These are phyloP conservation scores for Cataglyphis rosenhaueri DNA, from an alignment of 2,888 invertebrate species.

Conservation along the genomic window DNA sequence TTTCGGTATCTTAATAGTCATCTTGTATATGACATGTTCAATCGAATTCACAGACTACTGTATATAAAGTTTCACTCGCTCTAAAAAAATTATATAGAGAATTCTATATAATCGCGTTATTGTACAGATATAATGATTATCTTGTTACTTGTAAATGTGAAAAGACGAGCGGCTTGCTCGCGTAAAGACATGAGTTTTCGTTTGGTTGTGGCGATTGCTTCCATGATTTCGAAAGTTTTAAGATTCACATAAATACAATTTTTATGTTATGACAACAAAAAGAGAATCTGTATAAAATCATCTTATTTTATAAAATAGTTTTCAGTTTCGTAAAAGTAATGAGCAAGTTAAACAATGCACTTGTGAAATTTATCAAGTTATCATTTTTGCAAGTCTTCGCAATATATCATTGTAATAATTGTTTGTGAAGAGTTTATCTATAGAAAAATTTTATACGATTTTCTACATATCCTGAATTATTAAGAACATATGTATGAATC, in stretches of 20 bases:
- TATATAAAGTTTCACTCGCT: conserved; percentile 37
- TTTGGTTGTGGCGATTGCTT: conserved; percentile 38
- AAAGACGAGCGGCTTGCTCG: neutral
- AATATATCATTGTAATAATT: conserved; percentile 27
- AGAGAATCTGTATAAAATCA: neutral
- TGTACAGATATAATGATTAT: conserved; percentile 38
- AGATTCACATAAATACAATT: conserved; percentile 68
- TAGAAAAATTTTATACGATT: conserved; percentile 1
- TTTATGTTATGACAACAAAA: conserved; percentile 58
- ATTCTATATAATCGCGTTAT: conserved; percentile 43
- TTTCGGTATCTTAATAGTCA: conserved; percentile 40
- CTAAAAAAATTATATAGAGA: conserved; percentile 35
- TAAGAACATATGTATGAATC: neutral
- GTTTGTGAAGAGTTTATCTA: conserved; percentile 28
- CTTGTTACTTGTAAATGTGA: conserved; percentile 42
- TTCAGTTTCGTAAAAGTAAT: conserved; percentile 11
- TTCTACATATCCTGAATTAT: conserved; percentile 5
- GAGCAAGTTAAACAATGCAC: conserved; percentile 18
- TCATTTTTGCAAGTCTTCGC: conserved; percentile 5
- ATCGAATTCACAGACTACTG: neutral
- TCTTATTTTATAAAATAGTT: conserved; percentile 25
- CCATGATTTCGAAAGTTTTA: conserved; percentile 52
- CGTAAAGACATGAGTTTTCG: neutral
- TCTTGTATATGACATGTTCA: conserved; percentile 29
- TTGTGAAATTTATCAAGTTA: conserved; percentile 35